A percentile compares a stretch with the other conserved stretches of the same genome.
These are phyloP conservation scores for Gambelia wislizenii DNA, from an alignment of 2,797 vertebrate genomes.

Conservation along the genomic window DNA sequence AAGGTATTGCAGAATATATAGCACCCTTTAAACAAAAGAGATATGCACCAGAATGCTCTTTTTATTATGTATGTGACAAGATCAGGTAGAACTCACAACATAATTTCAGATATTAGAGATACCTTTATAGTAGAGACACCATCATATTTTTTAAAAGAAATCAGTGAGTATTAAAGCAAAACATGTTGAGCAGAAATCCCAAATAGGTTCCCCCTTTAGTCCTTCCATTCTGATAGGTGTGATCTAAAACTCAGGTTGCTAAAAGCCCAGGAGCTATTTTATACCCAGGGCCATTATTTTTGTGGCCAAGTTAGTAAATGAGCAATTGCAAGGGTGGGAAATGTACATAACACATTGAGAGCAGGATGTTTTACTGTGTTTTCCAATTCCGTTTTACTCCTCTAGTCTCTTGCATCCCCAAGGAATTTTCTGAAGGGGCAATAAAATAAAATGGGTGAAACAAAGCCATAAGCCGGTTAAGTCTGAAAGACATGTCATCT, in stretches of 20 bases:
- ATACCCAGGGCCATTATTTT: slow-evolving; percentile 59
- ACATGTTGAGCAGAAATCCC: slow-evolving; percentile 42
- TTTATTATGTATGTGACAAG: not conserved
- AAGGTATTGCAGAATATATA: not conserved
- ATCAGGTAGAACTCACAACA: not conserved
- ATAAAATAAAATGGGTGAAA: slow-evolving; percentile 88
- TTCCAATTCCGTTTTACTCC: slow-evolving; percentile 79
- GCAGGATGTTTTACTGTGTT: slow-evolving; percentile 73
- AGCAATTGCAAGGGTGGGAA: slow-evolving; percentile 57
- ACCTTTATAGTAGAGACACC: not conserved
- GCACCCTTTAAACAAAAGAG: not conserved
- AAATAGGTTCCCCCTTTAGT: not conserved
- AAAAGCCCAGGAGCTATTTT: slow-evolving; percentile 52
- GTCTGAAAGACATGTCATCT: slow-evolving; percentile 86
- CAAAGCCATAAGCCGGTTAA: slow-evolving; percentile 86
- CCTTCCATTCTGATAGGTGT: slow-evolving; percentile 37
- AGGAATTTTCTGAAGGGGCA: slow-evolving; percentile 78
- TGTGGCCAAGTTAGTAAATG: slow-evolving; percentile 65
- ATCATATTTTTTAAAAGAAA: not conserved
- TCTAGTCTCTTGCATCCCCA: slow-evolving; percentile 73
- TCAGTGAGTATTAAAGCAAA: slow-evolving; percentile 36
- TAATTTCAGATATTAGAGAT: slow-evolving; percentile 5
- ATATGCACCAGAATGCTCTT: not conserved
- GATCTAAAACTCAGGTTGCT: slow-evolving; percentile 58
- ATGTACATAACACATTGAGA: slow-evolving; percentile 61